Conservation (phyloP, 2,113 vertebrate species). For the Triplophysa dalaica region DNA sequence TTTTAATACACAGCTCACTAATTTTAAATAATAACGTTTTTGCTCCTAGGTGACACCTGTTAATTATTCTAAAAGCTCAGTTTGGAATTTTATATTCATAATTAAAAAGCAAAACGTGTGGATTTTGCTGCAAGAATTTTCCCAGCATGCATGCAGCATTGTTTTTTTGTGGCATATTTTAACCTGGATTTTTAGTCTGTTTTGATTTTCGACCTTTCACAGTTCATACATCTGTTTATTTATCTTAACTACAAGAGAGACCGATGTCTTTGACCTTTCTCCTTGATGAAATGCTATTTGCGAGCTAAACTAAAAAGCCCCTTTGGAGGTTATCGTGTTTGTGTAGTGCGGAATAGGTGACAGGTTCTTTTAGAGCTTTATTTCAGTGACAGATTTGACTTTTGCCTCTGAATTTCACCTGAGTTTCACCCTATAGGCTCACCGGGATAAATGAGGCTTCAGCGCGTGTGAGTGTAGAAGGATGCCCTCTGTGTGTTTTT, state of each 20-base stretch:
- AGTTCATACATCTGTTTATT: slow-evolving; percentile 64
- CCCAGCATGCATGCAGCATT: slow-evolving; percentile 24
- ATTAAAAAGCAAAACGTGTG: slow-evolving; percentile 59
- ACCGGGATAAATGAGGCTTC: slow-evolving; percentile 14
- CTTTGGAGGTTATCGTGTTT: slow-evolving; percentile 42
- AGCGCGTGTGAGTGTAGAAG: background rate
- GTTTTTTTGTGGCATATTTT: background rate
- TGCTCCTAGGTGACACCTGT: slow-evolving; percentile 55
- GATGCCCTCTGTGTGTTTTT: background rate
- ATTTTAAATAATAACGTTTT: slow-evolving; percentile 62
- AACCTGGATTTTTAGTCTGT: slow-evolving; percentile 44
- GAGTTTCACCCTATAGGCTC: slow-evolving; percentile 10
- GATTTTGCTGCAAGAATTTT: slow-evolving; percentile 39
- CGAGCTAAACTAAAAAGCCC: slow-evolving; percentile 52
- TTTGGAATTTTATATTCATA: slow-evolving; percentile 43
- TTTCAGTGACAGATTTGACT: slow-evolving; percentile 17
- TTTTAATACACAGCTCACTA: slow-evolving; percentile 55
- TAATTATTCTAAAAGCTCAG: slow-evolving; percentile 59
- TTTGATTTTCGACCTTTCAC: slow-evolving; percentile 66
- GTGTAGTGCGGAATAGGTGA: slow-evolving; percentile 53
- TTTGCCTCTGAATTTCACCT: slow-evolving; percentile 32
- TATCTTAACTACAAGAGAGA: slow-evolving; percentile 67
- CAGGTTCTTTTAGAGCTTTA: slow-evolving; percentile 19
- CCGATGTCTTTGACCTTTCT: slow-evolving; percentile 72
- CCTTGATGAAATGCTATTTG: slow-evolving; percentile 68